Base-by-base conservation (phyloP, 2,797 vertebrate species). In the Bufotes viridis region DNA sequence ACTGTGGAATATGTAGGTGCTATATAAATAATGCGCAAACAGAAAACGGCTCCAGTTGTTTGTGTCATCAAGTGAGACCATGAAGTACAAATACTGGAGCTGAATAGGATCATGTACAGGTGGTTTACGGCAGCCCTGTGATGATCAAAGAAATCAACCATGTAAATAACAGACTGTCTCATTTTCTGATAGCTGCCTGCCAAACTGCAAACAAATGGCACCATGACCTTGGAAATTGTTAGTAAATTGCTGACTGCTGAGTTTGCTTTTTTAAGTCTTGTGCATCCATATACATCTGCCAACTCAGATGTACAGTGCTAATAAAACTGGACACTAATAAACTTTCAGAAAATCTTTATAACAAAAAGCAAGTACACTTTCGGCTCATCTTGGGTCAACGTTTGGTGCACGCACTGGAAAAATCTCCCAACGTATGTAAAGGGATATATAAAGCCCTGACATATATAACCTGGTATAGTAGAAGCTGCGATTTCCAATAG, bases 161-260 rank as follows among this genome's bases (percentile, higher is more conserved):
- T 69, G n/a, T 69, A 26, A 69, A 29, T 69, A 69, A 15, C 65
- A 29, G 65, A 29, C 24, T 5, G 65, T 24, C 4, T 69, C n/a
- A 22, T 29, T 13, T 69, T 69, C 24, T 26, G 13, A 69, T 69
- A 26, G 12, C 11, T 12, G 11, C 3, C 65, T 69, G 65, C 65
- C 70, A 74, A 74, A 20, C 29, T 49, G 70, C 70, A 74, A 49
- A 74, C 70, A 74, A 74, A 74, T 74, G 29, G 15, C 34, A 20
- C 11, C 4, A 20, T 42, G 70, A 42, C 29, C 70, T 74, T 42
- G 9, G 70, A 74, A 18, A 74, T 20, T 42, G 29, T 18, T 34
- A 15, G 29, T 49, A 34, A 74, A 49, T 74, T 42, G 15, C 14
- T 34, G 69, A 70, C 69, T 74, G 17, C 14, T n/a, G 22, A 70